Percentiles rank a stretch among this genome's conserved stretches.
phyloP scores from a whole-genome alignment of 2,888 invertebrate species.

The Drosophila tanythrix region DNA sequence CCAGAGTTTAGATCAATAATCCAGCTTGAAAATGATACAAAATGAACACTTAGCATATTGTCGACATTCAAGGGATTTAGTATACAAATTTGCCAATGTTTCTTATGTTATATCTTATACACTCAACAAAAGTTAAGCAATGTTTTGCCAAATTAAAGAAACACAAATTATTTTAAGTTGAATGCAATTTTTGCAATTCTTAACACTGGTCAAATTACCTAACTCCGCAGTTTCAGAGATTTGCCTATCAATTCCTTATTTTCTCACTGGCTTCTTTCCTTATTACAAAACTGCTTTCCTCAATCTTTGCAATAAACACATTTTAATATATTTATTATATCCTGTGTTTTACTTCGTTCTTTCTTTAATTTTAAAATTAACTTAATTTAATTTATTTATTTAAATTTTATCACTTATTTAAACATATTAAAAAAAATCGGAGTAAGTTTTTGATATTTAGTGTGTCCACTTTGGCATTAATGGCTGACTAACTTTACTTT shows the following conservation, averaged over 20 bases:
- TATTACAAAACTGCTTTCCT: background rate
- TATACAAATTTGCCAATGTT: background rate
- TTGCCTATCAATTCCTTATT: accelerated
- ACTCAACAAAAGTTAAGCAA: background rate
- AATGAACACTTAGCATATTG: background rate
- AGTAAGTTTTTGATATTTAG: background rate
- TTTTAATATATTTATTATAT: background rate
- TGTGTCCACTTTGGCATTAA: background rate
- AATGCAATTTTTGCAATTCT: background rate
- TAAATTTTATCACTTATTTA: background rate
- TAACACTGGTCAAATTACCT: too few relatives aligned
- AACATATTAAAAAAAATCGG: background rate
- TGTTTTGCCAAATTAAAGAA: background rate
- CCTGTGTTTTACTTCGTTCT: accelerated
- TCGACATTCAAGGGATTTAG: background rate
- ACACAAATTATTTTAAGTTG: background rate
- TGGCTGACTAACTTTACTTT: background rate
- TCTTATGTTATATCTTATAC: background rate
- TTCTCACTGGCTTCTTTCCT: background rate
- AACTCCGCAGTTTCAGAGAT: background rate
- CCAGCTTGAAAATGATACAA: background rate
- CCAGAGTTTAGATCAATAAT: background rate
- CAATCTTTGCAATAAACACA: background rate
- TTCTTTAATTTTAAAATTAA: background rate
- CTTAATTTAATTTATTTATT: background rate